Percentiles rank a stretch among this genome's conserved stretches.
phyloP scores from a whole-genome alignment of 2,888 invertebrate genomes.

The Volucella bombylans region DNA sequence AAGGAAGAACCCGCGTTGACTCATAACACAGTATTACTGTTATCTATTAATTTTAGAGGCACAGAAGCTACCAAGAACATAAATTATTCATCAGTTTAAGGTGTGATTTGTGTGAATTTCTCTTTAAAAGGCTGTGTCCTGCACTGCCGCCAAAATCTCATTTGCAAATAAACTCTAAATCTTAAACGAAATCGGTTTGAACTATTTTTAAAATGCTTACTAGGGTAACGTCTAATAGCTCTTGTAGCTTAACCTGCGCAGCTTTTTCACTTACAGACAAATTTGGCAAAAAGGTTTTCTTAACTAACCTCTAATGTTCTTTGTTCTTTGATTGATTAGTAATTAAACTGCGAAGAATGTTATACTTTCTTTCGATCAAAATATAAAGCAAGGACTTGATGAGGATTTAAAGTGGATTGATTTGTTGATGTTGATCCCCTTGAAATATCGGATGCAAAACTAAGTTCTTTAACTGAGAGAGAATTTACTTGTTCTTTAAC shows the following conservation, averaged over 20 bases:
- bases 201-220: constrained; percentile 22
- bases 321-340: not conserved
- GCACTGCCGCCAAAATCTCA: constrained; percentile 9
- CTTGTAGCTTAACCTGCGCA: constrained; percentile 10
- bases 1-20: constrained; percentile 18
- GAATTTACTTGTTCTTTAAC: too few species aligned
- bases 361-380: too few species aligned
- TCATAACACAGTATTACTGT: constrained; percentile 13
- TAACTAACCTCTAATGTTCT: constrained; percentile 4
- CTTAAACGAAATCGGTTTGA: not conserved
- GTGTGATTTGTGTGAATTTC: constrained; percentile 11
- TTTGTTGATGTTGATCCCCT: not conserved
- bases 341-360: constrained; percentile 8
- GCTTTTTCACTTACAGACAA: constrained; percentile 4
- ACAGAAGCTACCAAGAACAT: constrained; percentile 30
- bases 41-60: constrained; percentile 8
- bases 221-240: too few species aligned
- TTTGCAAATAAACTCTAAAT: constrained; percentile 11
- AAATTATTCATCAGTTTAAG: constrained; percentile 32
- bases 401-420: not conserved
- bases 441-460: not conserved
- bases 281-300: constrained; percentile 5
- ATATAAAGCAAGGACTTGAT: too few species aligned
- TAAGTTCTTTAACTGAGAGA: not conserved
- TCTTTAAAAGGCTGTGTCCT: constrained; percentile 8